phyloP scores from a whole-genome alignment of 2,888 invertebrate genomes.

The Belgica antarctica region DNA sequence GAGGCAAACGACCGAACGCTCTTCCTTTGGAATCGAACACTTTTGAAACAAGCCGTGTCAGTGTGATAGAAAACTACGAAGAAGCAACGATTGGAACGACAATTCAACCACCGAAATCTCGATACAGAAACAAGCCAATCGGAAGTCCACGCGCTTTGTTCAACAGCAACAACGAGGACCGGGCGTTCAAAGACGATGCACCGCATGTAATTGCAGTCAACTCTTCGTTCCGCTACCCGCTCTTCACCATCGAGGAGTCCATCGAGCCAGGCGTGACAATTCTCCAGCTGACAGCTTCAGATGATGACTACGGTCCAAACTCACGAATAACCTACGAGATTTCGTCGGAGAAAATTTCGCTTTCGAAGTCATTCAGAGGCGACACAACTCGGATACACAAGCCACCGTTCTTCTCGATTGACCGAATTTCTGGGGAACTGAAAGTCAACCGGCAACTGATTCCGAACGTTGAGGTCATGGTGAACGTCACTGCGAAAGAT shows the following conservation, averaged over 20 bases:
- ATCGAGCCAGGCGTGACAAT: conserved; percentile 67
- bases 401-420: conserved; percentile 68
- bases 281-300: conserved; percentile 67
- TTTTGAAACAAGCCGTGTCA: neutral
- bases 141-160: conserved; percentile 34
- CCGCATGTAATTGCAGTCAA: conserved; percentile 14
- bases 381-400: conserved; percentile 53
- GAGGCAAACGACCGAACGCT: neutral
- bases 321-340: conserved; percentile 71
- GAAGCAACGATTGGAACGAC: neutral
- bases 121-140: conserved; percentile 27
- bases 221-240: conserved; percentile 55
- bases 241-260: conserved; percentile 71
- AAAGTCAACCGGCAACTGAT: conserved; percentile 68
- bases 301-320: conserved; percentile 70
- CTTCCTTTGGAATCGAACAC: neutral
- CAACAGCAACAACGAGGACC: conserved; percentile 2
- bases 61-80: conserved; percentile 9
- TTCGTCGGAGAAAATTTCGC: conserved; percentile 64
- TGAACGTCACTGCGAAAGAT: conserved; percentile 75
- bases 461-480: conserved; percentile 70
- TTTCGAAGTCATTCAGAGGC: conserved; percentile 48
- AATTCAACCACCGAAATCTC: neutral
- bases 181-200: conserved; percentile 22
- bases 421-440: conserved; percentile 72